Percentiles rank a stretch among this genome's conserved stretches.
These are phyloP conservation scores for Delichon dasypus DNA, from an alignment of 2,797 vertebrate species.

Conservation along the genomic window DNA sequence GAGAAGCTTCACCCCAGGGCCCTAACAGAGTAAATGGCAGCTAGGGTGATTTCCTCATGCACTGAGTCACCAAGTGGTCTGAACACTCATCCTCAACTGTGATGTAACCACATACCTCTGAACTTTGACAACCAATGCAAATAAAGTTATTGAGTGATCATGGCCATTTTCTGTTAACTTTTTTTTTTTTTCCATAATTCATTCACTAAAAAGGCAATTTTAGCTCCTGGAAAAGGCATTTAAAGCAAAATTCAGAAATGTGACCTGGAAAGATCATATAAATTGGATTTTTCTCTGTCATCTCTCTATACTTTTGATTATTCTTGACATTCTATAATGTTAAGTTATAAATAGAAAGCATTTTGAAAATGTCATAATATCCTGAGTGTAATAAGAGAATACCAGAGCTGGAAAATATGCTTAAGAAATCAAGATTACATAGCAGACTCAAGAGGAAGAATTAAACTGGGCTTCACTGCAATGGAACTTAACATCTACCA, in stretches of 20 bases:
- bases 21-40: background rate
- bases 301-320: conserved; percentile 33
- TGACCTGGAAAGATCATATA: conserved; percentile 24
- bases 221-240: background rate
- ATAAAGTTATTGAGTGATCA: background rate
- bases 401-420: conserved; percentile 34
- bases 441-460: conserved; percentile 14
- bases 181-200: background rate
- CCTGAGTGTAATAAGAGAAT: conserved; percentile 31
- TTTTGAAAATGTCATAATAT: conserved; percentile 51
- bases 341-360: conserved; percentile 53
- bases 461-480: conserved; percentile 19
- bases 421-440: conserved; percentile 44
- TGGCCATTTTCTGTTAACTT: background rate
- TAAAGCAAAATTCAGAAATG: conserved; percentile 9
- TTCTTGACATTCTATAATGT: conserved; percentile 44
- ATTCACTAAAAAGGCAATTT: conserved; percentile 4
- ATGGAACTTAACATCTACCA: background rate
- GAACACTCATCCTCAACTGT: background rate
- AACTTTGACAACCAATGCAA: background rate
- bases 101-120: background rate
- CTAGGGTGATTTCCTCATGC: background rate
- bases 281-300: conserved; percentile 38
- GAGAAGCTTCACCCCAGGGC: background rate
- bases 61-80: background rate